Evolutionary conservation across 1,140 invertebrate species (phyloP), one percentile per base, ranked within the genome.

Genomic region (Hydropsyche tenuis): DNA sequence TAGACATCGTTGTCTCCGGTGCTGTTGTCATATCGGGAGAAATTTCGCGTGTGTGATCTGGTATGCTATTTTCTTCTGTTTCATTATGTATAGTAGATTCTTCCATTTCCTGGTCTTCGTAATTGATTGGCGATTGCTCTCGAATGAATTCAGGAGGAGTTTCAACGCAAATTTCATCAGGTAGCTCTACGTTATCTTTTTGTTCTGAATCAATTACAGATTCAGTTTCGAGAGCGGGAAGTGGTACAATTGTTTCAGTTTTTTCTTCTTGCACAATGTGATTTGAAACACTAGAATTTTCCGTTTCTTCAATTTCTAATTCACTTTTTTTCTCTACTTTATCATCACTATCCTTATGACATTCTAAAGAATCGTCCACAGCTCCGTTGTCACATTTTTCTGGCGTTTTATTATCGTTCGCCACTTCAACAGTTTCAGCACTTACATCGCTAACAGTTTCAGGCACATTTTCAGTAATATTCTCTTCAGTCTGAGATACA

Each of bases 51-150:
- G 30, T 18, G 45, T 63, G 72, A 30, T 73, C 72, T 0, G 72
- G 63, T n/a, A 73, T 18, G 30, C 72, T 73, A 42, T 73, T 73
- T 22, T 42, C 30, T 5, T 69, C 56, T 16, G 63, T 60, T 18
- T 64, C 48, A 27, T 43, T 48, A 5, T 37, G 65, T 16, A 65
- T 60, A 1, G 11, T 20, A 1, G 27, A 18, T 12, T 27, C 62
- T 37, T 68, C 63, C 23, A 66, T 42, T n/a, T 48, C 22, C 0
- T 73, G 25, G 11, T 48, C 45, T 12, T 70, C 68, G 27, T 70
- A 70, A 16, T 22, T 25, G 4, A 51, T 51, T 4, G 68, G 22
- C 2, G 68, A 70, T 30, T 70, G 14, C 5, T 37, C 16, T 16
- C 27, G n/a, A 20, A 23, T 27, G 12, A 70, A 25, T 20, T 53